Percentiles rank a stretch among this genome's conserved stretches.
phyloP scores from a whole-genome alignment of 2,113 vertebrate genomes.

The Paratilapia polleni region DNA sequence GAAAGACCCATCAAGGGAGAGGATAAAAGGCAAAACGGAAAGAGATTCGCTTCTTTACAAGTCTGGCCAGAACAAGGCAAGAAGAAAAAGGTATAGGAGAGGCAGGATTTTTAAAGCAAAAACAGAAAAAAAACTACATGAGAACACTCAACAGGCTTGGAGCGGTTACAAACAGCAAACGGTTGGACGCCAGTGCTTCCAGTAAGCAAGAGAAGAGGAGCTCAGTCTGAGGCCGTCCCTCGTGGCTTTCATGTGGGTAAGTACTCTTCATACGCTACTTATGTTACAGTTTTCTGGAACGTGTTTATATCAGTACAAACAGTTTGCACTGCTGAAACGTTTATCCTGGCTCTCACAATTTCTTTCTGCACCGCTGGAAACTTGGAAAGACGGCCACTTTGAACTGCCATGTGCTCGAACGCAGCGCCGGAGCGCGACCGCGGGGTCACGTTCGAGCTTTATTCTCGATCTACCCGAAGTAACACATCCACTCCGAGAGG shows the following conservation, averaged over 20 bases:
- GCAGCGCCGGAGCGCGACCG: background rate
- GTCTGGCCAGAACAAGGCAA: constrained; percentile 42
- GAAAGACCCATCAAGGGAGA: constrained; percentile 44
- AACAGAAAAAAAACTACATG: background rate
- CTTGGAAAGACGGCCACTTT: constrained; percentile 19
- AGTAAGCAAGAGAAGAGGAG: constrained; percentile 8
- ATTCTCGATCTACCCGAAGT: background rate
- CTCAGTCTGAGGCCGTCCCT: constrained; percentile 15
- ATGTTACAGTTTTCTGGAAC: constrained; percentile 17
- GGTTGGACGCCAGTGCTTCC: constrained; percentile 11
- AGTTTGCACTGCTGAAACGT: background rate
- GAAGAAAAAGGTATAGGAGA: constrained; percentile 40
- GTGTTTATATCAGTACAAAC: background rate
- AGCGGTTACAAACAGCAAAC: constrained; percentile 14
- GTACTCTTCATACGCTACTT: constrained; percentile 22
- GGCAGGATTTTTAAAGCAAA: constrained; percentile 1
- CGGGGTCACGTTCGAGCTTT: constrained; percentile 26
- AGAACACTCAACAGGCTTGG: constrained; percentile 32
- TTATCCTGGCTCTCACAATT: background rate
- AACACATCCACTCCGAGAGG: background rate
- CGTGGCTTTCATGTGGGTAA: constrained; percentile 48
- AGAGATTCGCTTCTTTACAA: constrained; percentile 33
- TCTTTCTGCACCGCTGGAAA: background rate
- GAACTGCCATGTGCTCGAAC: constrained; percentile 27
- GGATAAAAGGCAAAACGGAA: constrained; percentile 70